Conservation (phyloP, 2,888 invertebrate species). For the Nowickia ferox region DNA sequence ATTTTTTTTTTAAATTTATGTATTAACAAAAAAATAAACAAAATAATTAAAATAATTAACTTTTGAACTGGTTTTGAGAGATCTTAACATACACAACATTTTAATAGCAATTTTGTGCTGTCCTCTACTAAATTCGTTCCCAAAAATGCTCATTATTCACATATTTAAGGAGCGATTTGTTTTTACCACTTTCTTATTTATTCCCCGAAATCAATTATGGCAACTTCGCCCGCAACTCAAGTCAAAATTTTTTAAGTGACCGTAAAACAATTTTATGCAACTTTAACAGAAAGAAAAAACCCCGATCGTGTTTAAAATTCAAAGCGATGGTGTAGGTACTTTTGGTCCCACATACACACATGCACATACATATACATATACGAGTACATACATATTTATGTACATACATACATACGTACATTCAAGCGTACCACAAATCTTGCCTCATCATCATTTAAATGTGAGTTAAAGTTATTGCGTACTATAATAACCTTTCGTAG, state of each 20-base stretch:
- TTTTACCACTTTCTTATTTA: not conserved
- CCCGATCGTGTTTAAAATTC: not conserved
- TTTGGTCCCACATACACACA: too few relatives aligned
- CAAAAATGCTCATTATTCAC: not conserved
- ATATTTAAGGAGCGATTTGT: not conserved
- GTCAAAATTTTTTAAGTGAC: not conserved
- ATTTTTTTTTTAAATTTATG: not conserved
- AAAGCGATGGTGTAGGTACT: slow-evolving; percentile 34
- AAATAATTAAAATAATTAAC: not conserved
- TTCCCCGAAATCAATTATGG: slow-evolving; percentile 2
- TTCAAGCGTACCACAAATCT: not conserved
- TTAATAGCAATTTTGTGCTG: too few relatives aligned
- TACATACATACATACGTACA: slow-evolving; percentile 5
- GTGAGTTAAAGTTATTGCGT: slow-evolving; percentile 49
- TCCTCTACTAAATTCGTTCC: not conserved
- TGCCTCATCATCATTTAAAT: slow-evolving; percentile 41
- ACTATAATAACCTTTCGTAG: slow-evolving; percentile 58
- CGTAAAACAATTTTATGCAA: not conserved
- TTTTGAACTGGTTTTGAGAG: not conserved
- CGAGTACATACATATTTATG: too few relatives aligned
- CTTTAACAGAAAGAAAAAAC: not conserved
- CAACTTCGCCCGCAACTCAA: slow-evolving; percentile 12
- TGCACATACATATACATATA: too few relatives aligned
- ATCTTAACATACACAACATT: too few relatives aligned
- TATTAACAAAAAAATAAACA: not conserved